These are phyloP conservation scores for Tenthredo distinguenda DNA, from an alignment of 2,888 invertebrate species.

Conservation along the genomic window DNA sequence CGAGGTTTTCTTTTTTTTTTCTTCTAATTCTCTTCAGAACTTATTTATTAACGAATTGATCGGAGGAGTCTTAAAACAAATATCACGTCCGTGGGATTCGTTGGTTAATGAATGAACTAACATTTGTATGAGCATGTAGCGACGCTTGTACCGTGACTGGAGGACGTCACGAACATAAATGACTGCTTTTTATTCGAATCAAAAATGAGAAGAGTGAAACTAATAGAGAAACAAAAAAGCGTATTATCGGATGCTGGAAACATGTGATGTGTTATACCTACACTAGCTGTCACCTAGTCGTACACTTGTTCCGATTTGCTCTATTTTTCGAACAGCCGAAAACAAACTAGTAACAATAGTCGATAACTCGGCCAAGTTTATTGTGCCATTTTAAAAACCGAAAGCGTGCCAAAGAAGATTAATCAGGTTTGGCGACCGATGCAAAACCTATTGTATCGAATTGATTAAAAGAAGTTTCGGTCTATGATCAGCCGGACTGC, in stretches of 20 bases:
- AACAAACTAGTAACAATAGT: not conserved
- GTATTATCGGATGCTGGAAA: not conserved
- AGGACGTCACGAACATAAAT: not conserved
- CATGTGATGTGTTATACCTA: not conserved
- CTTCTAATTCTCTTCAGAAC: not conserved
- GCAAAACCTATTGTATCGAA: not conserved
- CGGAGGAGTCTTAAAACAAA: not conserved
- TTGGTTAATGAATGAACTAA: conserved; percentile 11
- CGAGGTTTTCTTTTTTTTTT: not conserved
- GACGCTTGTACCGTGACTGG: not conserved
- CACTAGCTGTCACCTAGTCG: not conserved
- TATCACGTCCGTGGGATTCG: not conserved
- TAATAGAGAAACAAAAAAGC: not conserved
- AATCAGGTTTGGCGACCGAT: not conserved
- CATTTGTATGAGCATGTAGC: not conserved
- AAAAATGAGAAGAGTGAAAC: not conserved
- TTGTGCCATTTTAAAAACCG: not conserved
- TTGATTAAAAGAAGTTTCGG: conserved; percentile 1
- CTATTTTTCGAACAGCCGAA: not conserved
- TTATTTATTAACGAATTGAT: not conserved
- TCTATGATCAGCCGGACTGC: not conserved
- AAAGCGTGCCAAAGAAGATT: not conserved
- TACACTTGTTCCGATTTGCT: not conserved
- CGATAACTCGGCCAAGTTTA: not conserved
- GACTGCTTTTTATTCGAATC: not conserved